Percentiles rank a stretch among this genome's conserved stretches.
Evolutionary conservation across 2,797 vertebrate genomes (phyloP).

Genomic region (Trematomus bernacchii): DNA sequence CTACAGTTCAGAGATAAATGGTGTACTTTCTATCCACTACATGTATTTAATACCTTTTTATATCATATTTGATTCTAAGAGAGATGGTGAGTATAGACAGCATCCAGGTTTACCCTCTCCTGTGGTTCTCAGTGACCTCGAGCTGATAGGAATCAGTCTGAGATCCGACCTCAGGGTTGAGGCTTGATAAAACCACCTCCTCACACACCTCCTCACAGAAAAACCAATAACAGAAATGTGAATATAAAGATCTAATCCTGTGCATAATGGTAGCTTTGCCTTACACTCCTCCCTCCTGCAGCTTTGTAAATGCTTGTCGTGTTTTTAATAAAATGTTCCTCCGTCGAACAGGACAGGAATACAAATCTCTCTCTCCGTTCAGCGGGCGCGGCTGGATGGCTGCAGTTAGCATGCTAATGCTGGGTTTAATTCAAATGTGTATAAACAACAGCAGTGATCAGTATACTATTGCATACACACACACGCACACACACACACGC

Average conservation of each 20-base stretch:
- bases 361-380: slow-evolving; percentile 40
- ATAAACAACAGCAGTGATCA: background rate
- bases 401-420: slow-evolving; percentile 33
- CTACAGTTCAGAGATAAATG: no score
- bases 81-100: no score
- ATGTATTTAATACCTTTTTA: no score
- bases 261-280: background rate
- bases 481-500: background rate
- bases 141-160: background rate
- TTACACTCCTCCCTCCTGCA: background rate
- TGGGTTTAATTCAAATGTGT: slow-evolving; percentile 2
- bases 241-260: background rate
- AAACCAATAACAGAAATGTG: background rate
- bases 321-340: slow-evolving; percentile 35
- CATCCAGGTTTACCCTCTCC: background rate
- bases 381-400: background rate
- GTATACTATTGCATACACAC: background rate
- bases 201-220: background rate
- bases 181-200: background rate
- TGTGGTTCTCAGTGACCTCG: background rate
- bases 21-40: no score
- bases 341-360: slow-evolving; percentile 43
- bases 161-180: background rate
- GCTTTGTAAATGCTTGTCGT: background rate
- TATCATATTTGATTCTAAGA: background rate